These are phyloP conservation scores for Vireo altiloquus DNA, from an alignment of 2,113 vertebrate genomes.

Conservation along the genomic window DNA sequence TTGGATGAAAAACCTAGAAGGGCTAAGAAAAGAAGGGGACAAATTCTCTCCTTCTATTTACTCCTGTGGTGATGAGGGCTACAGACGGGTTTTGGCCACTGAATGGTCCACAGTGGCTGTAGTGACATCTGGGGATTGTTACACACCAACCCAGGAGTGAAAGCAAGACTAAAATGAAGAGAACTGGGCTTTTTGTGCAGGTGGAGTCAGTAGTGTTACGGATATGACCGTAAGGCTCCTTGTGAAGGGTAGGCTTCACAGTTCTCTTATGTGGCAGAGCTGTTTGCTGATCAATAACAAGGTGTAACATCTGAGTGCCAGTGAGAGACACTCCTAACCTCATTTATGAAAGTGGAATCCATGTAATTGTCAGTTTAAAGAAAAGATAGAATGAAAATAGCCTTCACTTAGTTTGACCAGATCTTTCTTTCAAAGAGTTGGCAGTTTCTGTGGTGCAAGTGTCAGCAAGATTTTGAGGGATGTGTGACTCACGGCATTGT, in stretches of 20 bases:
- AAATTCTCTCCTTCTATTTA: background rate
- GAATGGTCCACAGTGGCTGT: background rate
- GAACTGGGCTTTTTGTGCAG: background rate
- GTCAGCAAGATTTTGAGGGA: background rate
- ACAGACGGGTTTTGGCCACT: accelerated
- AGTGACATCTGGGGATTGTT: background rate
- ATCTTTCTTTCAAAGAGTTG: background rate
- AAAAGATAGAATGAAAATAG: background rate
- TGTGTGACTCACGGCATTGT: background rate
- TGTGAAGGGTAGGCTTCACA: background rate
- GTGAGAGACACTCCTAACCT: background rate
- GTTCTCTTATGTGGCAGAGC: background rate
- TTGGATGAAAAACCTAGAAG: background rate
- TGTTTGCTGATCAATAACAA: background rate
- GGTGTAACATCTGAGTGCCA: background rate
- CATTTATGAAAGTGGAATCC: background rate
- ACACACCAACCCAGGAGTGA: background rate
- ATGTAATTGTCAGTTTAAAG: background rate
- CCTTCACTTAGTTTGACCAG: background rate
- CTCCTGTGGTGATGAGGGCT: background rate
- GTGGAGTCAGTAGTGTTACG: accelerated
- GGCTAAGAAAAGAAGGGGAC: background rate
- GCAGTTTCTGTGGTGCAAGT: background rate
- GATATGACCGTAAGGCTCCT: background rate
- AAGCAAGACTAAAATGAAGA: background rate